These are phyloP conservation scores for Epinephelus fuscoguttatus DNA, from an alignment of 2,113 vertebrate species.

Conservation along the genomic window DNA sequence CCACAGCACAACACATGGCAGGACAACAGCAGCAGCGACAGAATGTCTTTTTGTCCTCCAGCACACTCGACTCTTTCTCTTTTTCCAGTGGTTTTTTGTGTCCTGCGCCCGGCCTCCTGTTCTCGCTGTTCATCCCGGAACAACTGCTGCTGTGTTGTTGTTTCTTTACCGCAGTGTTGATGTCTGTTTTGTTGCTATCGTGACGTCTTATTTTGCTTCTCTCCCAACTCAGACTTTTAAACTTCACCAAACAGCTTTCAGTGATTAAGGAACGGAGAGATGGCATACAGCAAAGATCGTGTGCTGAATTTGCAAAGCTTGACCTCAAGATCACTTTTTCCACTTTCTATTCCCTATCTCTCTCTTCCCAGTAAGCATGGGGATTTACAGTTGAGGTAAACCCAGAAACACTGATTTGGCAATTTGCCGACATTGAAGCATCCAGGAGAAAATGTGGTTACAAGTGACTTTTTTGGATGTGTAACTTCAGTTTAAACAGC, in stretches of 20 bases:
- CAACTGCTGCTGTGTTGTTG: conserved; percentile 27
- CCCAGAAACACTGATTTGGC: neutral
- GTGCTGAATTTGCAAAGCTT: neutral
- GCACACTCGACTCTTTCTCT: conserved; percentile 35
- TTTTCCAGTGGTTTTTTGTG: conserved; percentile 36
- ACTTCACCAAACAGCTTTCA: no score
- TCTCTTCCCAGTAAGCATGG: neutral
- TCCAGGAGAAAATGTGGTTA: neutral
- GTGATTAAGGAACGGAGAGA: neutral
- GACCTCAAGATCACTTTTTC: neutral
- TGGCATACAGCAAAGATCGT: no score
- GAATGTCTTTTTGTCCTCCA: conserved; percentile 51
- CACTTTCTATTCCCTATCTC: neutral
- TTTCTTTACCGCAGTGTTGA: neutral
- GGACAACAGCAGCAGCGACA: conserved; percentile 57
- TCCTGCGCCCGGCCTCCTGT: conserved; percentile 4
- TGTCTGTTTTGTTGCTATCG: neutral
- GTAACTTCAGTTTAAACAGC: neutral
- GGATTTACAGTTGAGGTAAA: neutral
- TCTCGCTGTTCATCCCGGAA: conserved; percentile 13
- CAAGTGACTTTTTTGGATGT: neutral
- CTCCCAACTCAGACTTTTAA: neutral
- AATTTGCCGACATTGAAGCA: no score
- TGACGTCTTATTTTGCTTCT: neutral
- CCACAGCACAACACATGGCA: conserved; percentile 66